Evolutionary conservation across 2,113 vertebrate genomes (phyloP).

Genomic region (Oreochromis spilurus): DNA sequence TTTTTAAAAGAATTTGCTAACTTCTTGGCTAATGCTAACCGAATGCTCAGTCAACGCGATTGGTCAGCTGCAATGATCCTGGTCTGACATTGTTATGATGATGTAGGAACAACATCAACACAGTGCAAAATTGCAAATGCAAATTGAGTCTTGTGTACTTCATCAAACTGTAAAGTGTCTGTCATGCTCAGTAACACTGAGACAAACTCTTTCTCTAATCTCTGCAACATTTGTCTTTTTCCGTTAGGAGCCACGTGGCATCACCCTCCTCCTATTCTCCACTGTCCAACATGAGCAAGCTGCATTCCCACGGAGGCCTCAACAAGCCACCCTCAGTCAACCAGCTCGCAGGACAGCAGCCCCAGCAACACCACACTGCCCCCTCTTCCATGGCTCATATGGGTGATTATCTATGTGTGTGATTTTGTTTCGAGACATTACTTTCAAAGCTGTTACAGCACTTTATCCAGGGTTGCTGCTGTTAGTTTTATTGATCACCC

Average conservation of each 20-base stretch:
- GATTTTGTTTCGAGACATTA: neutral
- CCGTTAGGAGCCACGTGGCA: slow-evolving; percentile 80
- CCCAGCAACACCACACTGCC: slow-evolving; percentile 74
- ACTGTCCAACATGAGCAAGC: slow-evolving; percentile 85
- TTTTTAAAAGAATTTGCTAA: no score
- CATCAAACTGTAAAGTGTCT: neutral
- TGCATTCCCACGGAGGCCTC: slow-evolving; percentile 74
- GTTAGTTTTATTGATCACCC: neutral
- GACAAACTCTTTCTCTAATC: neutral
- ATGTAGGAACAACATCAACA: neutral
- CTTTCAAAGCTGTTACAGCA: neutral
- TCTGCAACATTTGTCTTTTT: neutral
- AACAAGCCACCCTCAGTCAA: slow-evolving; percentile 87
- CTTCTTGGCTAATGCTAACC: no score
- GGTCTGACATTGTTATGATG: neutral
- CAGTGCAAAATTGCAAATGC: neutral
- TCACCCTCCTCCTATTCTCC: slow-evolving; percentile 80
- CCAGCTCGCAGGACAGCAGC: slow-evolving; percentile 89
- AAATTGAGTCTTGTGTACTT: neutral
- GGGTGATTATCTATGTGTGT: slow-evolving; percentile 71
- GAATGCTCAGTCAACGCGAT: no score
- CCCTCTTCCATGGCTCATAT: slow-evolving; percentile 79
- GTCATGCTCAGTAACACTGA: neutral
- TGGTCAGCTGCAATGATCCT: no score
- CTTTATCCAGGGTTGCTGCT: neutral